Conservation (phyloP, 2,888 invertebrate genomes). For the Drosophila lacicola region DNA sequence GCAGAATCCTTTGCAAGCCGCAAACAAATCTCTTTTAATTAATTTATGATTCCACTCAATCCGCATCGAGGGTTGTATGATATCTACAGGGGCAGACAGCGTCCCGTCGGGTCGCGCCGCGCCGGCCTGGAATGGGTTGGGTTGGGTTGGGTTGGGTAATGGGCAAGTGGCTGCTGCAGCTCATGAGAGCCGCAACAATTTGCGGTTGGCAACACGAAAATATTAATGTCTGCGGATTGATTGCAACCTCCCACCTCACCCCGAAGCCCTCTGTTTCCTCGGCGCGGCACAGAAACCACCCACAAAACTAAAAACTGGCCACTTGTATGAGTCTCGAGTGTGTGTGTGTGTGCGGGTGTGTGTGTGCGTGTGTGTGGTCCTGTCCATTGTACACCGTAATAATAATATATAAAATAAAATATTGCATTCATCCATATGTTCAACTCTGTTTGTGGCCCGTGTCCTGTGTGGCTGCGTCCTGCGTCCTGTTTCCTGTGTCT, state of each 20-base stretch:
- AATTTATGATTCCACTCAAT: constrained; percentile 84
- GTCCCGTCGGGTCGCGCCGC: too few relatives aligned
- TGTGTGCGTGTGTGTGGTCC: constrained; percentile 30
- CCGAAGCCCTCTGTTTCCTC: neutral
- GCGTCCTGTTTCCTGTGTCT: constrained; percentile 41
- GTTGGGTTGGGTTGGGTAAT: constrained; percentile 4
- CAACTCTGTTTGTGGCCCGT: constrained; percentile 37
- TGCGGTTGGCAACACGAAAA: constrained; percentile 79
- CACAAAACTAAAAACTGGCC: constrained; percentile 62
- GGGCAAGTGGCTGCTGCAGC: constrained; percentile 47
- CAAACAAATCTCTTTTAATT: constrained; percentile 84
- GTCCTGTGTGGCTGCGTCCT: constrained; percentile 19
- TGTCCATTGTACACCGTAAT: constrained; percentile 46
- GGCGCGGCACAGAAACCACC: constrained; percentile 24
- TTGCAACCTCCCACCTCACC: constrained; percentile 45
- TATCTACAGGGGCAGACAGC: constrained; percentile 36
- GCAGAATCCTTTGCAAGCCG: constrained; percentile 82
- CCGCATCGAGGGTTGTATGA: constrained; percentile 75
- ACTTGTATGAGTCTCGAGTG: constrained; percentile 61
- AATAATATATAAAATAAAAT: constrained; percentile 77
- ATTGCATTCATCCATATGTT: constrained; percentile 64
- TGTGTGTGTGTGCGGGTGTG: constrained; percentile 7
- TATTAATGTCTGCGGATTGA: constrained; percentile 79
- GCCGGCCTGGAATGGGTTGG: neutral
- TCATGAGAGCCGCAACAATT: constrained; percentile 72